Conservation (phyloP, 2,113 vertebrate species). For the Stigmatopora argus region DNA sequence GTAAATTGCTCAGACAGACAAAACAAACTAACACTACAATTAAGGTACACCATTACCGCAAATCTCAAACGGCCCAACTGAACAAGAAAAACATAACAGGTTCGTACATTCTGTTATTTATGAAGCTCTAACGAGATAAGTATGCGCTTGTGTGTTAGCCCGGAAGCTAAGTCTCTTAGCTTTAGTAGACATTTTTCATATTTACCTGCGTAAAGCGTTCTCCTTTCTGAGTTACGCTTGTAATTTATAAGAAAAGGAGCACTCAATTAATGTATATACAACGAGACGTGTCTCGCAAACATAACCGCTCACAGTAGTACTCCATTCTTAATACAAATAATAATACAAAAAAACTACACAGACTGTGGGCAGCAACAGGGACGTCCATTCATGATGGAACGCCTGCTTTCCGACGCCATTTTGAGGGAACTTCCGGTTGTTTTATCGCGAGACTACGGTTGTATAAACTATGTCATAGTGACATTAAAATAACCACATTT, state of each 20-base stretch:
- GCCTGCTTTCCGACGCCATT: conserved; percentile 63
- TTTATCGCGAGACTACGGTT: conserved; percentile 48
- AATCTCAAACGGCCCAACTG: background rate
- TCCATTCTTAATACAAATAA: conserved; percentile 37
- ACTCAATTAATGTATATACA: conserved; percentile 28
- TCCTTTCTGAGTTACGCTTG: conserved; percentile 25
- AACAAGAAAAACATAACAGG: background rate
- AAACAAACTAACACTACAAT: background rate
- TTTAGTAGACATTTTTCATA: conserved; percentile 29
- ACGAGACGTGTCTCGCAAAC: conserved; percentile 6
- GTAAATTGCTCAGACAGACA: background rate
- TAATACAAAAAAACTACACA: conserved; percentile 22
- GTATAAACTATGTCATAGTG: background rate
- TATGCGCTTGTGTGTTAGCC: conserved; percentile 41
- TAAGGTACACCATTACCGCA: background rate
- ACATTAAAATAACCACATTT: background rate
- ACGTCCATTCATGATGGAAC: conserved; percentile 61
- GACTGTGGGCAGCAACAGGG: conserved; percentile 39
- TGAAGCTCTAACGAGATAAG: conserved; percentile 2
- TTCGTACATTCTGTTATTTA: background rate
- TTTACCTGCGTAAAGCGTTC: conserved; percentile 56
- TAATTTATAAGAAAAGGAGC: conserved; percentile 19
- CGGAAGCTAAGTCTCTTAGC: conserved; percentile 54
- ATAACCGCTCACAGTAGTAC: conserved; percentile 11
- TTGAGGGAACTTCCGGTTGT: conserved; percentile 57